Conservation (phyloP, 1,140 invertebrate species). For the Calosoma granatense region DNA sequence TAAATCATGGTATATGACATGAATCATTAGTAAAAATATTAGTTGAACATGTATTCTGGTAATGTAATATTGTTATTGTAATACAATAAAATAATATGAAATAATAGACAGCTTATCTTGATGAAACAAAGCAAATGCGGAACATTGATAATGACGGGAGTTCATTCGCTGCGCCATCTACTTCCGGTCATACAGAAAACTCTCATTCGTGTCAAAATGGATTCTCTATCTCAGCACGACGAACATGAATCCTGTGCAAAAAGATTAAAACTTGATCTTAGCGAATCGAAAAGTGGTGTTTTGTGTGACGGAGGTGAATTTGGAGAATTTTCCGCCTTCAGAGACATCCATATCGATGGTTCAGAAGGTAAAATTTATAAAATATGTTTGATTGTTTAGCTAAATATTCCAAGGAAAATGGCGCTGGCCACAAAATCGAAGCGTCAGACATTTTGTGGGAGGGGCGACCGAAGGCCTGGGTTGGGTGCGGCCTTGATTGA, state of each 20-base stretch:
- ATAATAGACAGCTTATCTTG: too few species aligned
- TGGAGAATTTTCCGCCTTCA: slow-evolving; percentile 27
- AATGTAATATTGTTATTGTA: too few species aligned
- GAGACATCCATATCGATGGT: slow-evolving; percentile 22
- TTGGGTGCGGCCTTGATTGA: slow-evolving; percentile 1
- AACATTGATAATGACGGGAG: neutral
- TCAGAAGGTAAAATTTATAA: slow-evolving; percentile 34
- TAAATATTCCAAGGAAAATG: slow-evolving; percentile 33
- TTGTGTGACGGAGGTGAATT: slow-evolving; percentile 26
- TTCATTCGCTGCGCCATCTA: slow-evolving; percentile 13
- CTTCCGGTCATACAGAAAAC: neutral
- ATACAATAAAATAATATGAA: too few species aligned
- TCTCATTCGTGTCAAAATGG: slow-evolving; percentile 36
- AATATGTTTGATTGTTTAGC: slow-evolving; percentile 34
- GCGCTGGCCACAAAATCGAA: slow-evolving; percentile 27
- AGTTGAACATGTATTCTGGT: too few species aligned
- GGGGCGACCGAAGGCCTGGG: slow-evolving; percentile 18
- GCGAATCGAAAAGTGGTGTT: slow-evolving; percentile 25
- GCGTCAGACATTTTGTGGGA: slow-evolving; percentile 32
- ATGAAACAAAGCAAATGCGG: too few species aligned
- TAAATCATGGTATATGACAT: too few species aligned
- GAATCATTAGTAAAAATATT: too few species aligned
- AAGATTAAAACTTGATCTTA: slow-evolving; percentile 30
- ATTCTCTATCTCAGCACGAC: slow-evolving; percentile 29
- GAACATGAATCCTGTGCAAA: slow-evolving; percentile 33